Evolutionary conservation across 2,113 vertebrate species (phyloP), one percentile per base, ranked within the genome.

Genomic region (Beaufortia kweichowensis): DNA sequence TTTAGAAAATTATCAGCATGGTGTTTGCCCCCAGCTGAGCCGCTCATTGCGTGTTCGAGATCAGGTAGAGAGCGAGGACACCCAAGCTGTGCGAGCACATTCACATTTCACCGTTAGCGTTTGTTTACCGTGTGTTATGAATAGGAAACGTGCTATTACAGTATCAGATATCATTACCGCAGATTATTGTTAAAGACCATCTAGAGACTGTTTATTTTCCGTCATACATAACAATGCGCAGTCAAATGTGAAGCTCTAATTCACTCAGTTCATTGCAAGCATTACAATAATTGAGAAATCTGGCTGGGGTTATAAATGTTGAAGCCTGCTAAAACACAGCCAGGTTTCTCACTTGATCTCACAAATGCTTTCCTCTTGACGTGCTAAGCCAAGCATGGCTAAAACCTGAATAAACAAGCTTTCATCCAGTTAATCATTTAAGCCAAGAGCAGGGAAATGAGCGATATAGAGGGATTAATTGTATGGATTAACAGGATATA

Each of bases 401-500:
- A 70, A 70, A 70, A 70, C 67, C 67, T 70, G 67, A 24, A 70
- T 70, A 55, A 70, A 70, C 67, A 70, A 70, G 33, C 29, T 55
- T 70, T 50, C 48, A 55, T 70, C 67, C 67, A 56, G 67, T 70
- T 56, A 70, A 70, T 56, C 29, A 70, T 70, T 70, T 70, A 56
- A 70, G 67, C 29, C 67, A 70, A 35, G 12, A 70, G 48, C 48
- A 70, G 29, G 67, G 67, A 69, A 69, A 69, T 69, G 6, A 69
- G 67, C 46, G 23, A 55, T 55, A 69, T 69, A 24, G 23, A 8
- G 39, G 63, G 59, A 63, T 75, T 75, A 75, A 75, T 75, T 63
- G 56, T 63, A 75, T 63, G 76, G 78, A 73, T 79, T 79, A 73
- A 79, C 50, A 26, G 15, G 35, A 64, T 59, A 46, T 80, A 77